Evolutionary conservation across 2,113 vertebrate genomes (phyloP), one percentile per base, ranked within the genome.

Genomic region (Corythaixoides concolor): DNA sequence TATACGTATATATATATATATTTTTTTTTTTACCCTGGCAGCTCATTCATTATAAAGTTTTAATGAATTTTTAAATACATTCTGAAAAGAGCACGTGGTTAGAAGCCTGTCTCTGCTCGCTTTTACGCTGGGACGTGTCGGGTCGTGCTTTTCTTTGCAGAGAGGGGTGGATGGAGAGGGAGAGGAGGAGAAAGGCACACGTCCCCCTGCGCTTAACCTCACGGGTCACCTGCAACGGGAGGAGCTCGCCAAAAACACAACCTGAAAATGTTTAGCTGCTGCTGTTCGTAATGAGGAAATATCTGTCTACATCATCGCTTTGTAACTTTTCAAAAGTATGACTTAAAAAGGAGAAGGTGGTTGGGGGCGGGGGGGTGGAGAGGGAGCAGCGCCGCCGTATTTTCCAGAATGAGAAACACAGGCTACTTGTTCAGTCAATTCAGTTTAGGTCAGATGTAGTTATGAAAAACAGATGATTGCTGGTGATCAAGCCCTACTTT

Each of bases 381-480:
- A 4, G 43, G 81, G 85, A 87, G 11, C 17, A 41, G 91, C 39
- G 47, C 93, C 12, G 53, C 55, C 5, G 91, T 74, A 60, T 97
- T 97, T 97, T 97, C 97, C 97, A 97, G 97, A 97, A 96, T 95
- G 85, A 50, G 94, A 97, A 97, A 97, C 97, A 98, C 98, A 97
- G 96, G 95, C 94, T 94, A 84, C 98, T 98, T 97, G 98, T 98
- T 97, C 96, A 96, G 97, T 93, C 96, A 85, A 78, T 89, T 91
- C 94, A 88, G 98, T 96, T 97, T 94, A 91, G 97, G 98, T 97
- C 96, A 97, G 80, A 91, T 55, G 96, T 90, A 96, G 97, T 97
- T 95, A 97, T 98, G 98, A 97, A 96, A 98, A 98, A 97, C 98
- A 98, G 98, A 98, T 98, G 98, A 97, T 97, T 96, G 97, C 97